Percentiles rank a stretch among this genome's conserved stretches.
phyloP scores from a whole-genome alignment of 2,797 vertebrate species.

The Melanotaenia nigrans region DNA sequence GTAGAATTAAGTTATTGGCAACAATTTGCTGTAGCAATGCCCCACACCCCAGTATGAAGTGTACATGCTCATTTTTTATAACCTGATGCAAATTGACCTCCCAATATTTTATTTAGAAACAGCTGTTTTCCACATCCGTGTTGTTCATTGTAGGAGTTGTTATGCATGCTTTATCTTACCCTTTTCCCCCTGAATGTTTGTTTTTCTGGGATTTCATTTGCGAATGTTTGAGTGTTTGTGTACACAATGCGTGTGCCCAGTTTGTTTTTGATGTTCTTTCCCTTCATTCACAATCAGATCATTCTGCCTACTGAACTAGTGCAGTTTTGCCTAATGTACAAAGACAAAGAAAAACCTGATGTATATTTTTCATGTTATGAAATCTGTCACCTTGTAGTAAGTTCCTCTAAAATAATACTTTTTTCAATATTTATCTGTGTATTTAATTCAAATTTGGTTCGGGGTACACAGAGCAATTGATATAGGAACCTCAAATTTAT shows the following conservation, averaged over 20 bases:
- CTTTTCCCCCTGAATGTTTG: constrained; percentile 68
- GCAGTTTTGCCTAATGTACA: constrained; percentile 94
- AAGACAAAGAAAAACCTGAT: constrained; percentile 92
- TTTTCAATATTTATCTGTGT: constrained; percentile 88
- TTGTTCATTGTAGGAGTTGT: constrained; percentile 84
- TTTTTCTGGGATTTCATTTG: constrained; percentile 80
- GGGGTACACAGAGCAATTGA: background rate
- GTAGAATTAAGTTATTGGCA: constrained; percentile 68
- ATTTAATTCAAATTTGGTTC: constrained; percentile 48
- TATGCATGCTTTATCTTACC: constrained; percentile 88
- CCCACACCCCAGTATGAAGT: constrained; percentile 57
- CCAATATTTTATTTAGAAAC: constrained; percentile 58
- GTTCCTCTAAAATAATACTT: constrained; percentile 98
- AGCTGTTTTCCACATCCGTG: constrained; percentile 65
- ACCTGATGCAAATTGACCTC: constrained; percentile 50
- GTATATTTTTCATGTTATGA: constrained; percentile 99
- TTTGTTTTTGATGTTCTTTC: constrained; percentile 50
- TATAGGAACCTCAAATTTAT: background rate
- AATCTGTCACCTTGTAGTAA: constrained; percentile 97
- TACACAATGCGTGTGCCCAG: constrained; percentile 45
- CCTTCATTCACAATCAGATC: constrained; percentile 71
- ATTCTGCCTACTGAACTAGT: constrained; percentile 80
- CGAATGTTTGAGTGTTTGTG: constrained; percentile 65
- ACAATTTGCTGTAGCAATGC: constrained; percentile 85
- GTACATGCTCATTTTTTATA: constrained; percentile 62